Conservation (phyloP, 2,797 vertebrate species). For the Falco rusticolus region DNA sequence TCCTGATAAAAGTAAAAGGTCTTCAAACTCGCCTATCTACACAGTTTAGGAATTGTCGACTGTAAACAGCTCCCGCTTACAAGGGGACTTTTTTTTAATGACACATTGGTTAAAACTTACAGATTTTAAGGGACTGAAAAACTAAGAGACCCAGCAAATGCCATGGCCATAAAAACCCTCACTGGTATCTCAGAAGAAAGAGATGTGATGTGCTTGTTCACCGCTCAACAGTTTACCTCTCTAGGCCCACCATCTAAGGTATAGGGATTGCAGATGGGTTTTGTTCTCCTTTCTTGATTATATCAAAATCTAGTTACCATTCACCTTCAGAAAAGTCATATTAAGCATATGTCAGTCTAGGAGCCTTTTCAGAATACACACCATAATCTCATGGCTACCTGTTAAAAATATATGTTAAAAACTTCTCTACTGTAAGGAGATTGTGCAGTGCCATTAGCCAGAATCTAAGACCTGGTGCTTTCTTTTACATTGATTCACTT, state of each 20-base stretch:
- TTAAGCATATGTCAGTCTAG: neutral
- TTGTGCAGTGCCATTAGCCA: neutral
- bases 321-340: neutral
- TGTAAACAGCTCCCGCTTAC: neutral
- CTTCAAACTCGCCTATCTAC: neutral
- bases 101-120: neutral
- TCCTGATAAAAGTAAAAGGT: neutral
- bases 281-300: neutral
- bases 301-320: neutral
- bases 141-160: neutral
- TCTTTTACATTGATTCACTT: neutral
- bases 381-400: neutral
- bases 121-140: neutral
- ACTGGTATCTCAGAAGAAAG: neutral
- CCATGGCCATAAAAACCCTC: neutral
- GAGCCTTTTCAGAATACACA: neutral
- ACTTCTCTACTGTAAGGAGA: neutral
- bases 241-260: neutral
- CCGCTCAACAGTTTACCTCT: neutral
- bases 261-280: neutral
- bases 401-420: neutral
- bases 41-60: neutral
- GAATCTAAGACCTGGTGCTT: neutral
- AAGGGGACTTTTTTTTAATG: neutral
- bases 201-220: neutral